These are phyloP conservation scores for Platyrinchus mystaceus DNA, from an alignment of 2,797 vertebrate species.

Conservation along the genomic window DNA sequence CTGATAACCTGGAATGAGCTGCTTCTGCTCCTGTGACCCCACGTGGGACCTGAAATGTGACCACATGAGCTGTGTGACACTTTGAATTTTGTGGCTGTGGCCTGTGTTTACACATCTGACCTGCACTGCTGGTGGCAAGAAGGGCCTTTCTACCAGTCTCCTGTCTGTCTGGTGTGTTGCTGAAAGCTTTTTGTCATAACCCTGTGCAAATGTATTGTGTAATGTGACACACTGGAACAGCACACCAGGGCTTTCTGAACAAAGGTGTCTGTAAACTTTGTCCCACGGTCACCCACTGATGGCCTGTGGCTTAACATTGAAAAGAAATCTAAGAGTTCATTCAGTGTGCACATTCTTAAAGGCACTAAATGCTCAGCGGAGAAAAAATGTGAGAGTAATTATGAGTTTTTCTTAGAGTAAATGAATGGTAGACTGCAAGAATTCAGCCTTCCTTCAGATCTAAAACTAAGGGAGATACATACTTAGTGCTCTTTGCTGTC, in stretches of 20 bases:
- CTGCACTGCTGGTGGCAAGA: neutral
- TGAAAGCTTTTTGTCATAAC: neutral
- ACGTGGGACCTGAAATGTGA: neutral
- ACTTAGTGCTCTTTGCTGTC: neutral
- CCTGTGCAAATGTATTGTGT: neutral
- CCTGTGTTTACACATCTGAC: neutral
- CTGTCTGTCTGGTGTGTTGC: neutral
- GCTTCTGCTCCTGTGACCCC: neutral
- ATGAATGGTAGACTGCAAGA: neutral
- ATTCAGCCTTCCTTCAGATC: neutral
- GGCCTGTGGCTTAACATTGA: neutral
- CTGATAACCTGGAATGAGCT: neutral
- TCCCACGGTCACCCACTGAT: neutral
- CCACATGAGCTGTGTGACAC: neutral
- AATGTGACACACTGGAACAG: neutral
- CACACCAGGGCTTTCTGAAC: neutral
- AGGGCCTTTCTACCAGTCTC: neutral
- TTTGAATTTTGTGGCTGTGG: neutral
- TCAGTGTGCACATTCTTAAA: neutral
- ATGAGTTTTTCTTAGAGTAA: neutral
- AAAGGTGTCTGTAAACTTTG: neutral
- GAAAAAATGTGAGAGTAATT: neutral
- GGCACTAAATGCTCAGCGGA: neutral
- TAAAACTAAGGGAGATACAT: neutral
- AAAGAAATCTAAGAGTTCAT: neutral